Evolutionary conservation across 2,888 invertebrate species (phyloP).

Genomic region (Elysia crispata): DNA sequence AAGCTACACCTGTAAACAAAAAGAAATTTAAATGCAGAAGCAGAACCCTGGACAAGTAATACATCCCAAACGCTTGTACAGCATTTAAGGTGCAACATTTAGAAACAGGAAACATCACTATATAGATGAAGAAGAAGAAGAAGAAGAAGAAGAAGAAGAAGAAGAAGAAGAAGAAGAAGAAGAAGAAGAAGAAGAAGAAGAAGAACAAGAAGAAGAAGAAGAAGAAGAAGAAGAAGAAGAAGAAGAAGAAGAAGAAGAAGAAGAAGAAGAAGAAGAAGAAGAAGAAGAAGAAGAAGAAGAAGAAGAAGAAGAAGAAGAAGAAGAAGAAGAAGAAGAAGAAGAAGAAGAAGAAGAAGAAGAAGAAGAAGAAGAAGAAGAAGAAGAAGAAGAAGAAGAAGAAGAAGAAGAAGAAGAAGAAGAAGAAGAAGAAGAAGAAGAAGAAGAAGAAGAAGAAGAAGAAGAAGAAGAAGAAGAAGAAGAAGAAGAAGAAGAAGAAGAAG

Average conservation of each 20-base stretch:
- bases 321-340: neutral
- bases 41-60: neutral
- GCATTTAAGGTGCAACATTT: too few relatives aligned
- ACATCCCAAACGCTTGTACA: constrained; percentile 25
- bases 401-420: constrained; percentile 1
- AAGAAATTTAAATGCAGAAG: neutral
- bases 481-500: too few relatives aligned
- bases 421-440: neutral
- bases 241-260: too few relatives aligned
- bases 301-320: neutral
- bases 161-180: too few relatives aligned
- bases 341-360: neutral
- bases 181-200: too few relatives aligned
- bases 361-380: neutral
- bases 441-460: constrained; percentile 9
- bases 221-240: too few relatives aligned
- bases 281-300: constrained; percentile 2
- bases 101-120: too few relatives aligned
- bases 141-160: too few relatives aligned
- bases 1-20: too few relatives aligned
- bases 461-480: constrained; percentile 5
- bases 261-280: too few relatives aligned
- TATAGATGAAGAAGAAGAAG: too few relatives aligned
- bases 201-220: too few relatives aligned
- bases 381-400: neutral